phyloP scores from a whole-genome alignment of 2,797 vertebrate species.

The Lindbergichthys nudifrons region DNA sequence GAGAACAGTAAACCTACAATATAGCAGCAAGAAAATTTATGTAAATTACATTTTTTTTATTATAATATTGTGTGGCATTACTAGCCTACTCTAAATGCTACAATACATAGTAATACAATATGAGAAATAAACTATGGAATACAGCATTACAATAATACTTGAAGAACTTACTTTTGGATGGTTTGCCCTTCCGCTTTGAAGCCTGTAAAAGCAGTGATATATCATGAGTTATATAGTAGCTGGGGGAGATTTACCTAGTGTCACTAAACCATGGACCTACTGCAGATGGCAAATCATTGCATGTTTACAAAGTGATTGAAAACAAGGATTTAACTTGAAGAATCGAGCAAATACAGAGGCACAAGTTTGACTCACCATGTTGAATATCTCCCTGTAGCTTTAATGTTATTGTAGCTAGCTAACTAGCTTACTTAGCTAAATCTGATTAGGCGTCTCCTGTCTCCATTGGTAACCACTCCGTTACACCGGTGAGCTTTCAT shows the following conservation, averaged over 20 bases:
- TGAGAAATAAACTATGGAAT: not conserved
- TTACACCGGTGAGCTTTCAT: not conserved
- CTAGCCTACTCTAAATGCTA: not conserved
- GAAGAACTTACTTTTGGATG: slow-evolving; percentile 80
- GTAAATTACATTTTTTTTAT: not conserved
- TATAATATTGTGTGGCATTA: not conserved
- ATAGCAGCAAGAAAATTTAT: too few species aligned
- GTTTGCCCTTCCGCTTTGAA: slow-evolving; percentile 76
- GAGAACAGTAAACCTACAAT: too few species aligned
- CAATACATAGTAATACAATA: not conserved
- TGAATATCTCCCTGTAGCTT: slow-evolving; percentile 7
- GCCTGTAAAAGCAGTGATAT: slow-evolving; percentile 75
- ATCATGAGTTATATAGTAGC: not conserved
- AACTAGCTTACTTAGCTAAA: slow-evolving; percentile 42
- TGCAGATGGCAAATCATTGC: not conserved
- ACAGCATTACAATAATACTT: not conserved
- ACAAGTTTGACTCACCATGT: slow-evolving; percentile 71
- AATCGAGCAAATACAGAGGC: not conserved
- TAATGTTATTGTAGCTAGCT: slow-evolving; percentile 7
- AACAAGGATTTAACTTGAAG: not conserved
- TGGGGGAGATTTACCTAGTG: slow-evolving; percentile 8
- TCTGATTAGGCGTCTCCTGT: slow-evolving; percentile 74
- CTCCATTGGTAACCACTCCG: slow-evolving; percentile 69
- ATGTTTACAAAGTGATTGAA: not conserved
- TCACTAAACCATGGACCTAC: too few species aligned